Conservation (phyloP, 2,888 invertebrate genomes). For the Nyleta sp. region DNA sequence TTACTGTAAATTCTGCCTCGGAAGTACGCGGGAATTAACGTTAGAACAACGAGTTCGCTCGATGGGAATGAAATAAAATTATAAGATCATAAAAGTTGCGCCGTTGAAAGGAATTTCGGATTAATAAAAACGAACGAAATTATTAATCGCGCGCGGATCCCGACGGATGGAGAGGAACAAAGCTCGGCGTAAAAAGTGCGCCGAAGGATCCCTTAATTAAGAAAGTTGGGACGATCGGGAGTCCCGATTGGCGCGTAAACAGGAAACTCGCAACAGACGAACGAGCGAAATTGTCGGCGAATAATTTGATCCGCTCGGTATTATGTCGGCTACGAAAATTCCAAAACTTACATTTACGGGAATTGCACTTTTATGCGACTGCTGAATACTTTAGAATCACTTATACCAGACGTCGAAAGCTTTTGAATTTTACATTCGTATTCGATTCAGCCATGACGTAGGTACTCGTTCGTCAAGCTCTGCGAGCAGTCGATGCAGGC, state of each 20-base stretch:
- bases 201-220: slow-evolving; percentile 2
- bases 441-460: slow-evolving; percentile 58
- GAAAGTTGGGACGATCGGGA: slow-evolving; percentile 1
- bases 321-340: slow-evolving; percentile 56
- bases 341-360: slow-evolving; percentile 60
- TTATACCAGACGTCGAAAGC: slow-evolving; percentile 64
- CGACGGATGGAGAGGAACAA: no score
- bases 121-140: slow-evolving; percentile 22
- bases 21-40: slow-evolving; percentile 49
- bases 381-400: slow-evolving; percentile 64
- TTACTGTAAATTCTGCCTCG: slow-evolving; percentile 28
- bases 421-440: slow-evolving; percentile 65
- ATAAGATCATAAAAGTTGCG: slow-evolving; percentile 53
- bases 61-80: slow-evolving; percentile 53
- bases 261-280: no score
- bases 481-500: slow-evolving; percentile 42
- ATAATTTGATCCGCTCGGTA: slow-evolving; percentile 48
- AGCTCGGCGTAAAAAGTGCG: background rate
- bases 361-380: slow-evolving; percentile 59
- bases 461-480: slow-evolving; percentile 61
- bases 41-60: slow-evolving; percentile 43
- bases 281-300: slow-evolving; percentile 28
- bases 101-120: slow-evolving; percentile 34
- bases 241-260: no score
- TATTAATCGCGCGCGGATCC: background rate